phyloP scores from a whole-genome alignment of 2,797 vertebrate species.

The Ctenopoma kingsleyae region DNA sequence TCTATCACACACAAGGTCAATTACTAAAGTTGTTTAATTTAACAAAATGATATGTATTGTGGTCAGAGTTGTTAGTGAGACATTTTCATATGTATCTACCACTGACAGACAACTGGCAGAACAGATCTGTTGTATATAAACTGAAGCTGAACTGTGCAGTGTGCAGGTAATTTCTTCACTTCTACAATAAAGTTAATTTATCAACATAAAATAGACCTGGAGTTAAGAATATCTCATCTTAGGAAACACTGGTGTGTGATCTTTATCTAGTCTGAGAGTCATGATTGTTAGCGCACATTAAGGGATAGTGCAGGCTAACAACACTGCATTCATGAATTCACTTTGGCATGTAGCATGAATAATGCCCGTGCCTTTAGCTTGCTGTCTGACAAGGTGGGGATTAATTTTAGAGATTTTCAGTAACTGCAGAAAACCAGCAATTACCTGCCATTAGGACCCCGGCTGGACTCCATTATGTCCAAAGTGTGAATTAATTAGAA shows the following conservation, averaged over 20 bases:
- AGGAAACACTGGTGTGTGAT: background rate
- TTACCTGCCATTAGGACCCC: conserved; percentile 35
- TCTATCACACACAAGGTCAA: background rate
- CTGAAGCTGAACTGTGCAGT: background rate
- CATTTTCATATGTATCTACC: no score
- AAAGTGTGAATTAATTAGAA: conserved; percentile 47
- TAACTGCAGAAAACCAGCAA: conserved; percentile 34
- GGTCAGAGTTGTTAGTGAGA: no score
- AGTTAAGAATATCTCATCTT: background rate
- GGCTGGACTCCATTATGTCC: conserved; percentile 43
- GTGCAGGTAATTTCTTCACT: background rate
- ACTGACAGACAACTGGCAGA: no score
- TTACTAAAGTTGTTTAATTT: conserved; percentile 3
- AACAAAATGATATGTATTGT: no score
- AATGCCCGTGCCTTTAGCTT: background rate
- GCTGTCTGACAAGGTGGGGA: conserved; percentile 19
- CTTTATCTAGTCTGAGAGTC: conserved; percentile 4
- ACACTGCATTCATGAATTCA: conserved; percentile 23
- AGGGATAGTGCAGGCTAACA: conserved; percentile 11
- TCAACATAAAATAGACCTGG: background rate
- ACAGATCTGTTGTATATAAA: background rate
- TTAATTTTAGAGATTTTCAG: conserved; percentile 32
- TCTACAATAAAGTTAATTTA: background rate
- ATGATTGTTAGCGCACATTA: background rate
- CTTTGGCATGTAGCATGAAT: conserved; percentile 12